These are phyloP conservation scores for Anastrepha ludens DNA, from an alignment of 1,140 invertebrate genomes.

Conservation along the genomic window DNA sequence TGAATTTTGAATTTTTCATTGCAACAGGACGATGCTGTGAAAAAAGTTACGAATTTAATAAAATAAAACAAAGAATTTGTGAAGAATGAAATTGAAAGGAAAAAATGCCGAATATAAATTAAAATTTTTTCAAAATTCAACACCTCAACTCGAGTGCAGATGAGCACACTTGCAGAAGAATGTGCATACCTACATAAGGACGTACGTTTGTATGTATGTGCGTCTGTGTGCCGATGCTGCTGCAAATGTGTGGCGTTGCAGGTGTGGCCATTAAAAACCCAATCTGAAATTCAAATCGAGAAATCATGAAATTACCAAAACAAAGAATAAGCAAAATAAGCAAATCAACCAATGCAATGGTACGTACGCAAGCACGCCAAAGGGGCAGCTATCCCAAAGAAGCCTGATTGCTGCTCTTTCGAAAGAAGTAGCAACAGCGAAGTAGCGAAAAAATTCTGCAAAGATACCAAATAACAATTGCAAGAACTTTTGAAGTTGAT, in stretches of 20 bases:
- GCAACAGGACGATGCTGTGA: not conserved
- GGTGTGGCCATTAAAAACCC: conserved; percentile 73
- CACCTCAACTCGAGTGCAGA: not conserved
- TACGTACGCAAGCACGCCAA: not conserved
- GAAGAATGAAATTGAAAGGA: conserved; percentile 41
- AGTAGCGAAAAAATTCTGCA: conserved; percentile 57
- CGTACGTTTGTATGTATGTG: not conserved
- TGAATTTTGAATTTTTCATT: conserved; percentile 42
- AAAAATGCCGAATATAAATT: conserved; percentile 25
- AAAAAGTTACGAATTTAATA: not conserved
- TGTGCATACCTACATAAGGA: not conserved
- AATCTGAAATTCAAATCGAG: conserved; percentile 73
- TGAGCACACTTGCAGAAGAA: not conserved
- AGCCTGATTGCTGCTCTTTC: not conserved
- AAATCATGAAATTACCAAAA: conserved; percentile 57
- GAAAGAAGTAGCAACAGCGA: not conserved
- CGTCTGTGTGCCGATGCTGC: not conserved
- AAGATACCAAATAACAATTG: conserved; percentile 59
- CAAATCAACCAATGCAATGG: not conserved
- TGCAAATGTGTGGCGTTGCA: conserved; percentile 59
- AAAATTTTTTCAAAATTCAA: conserved; percentile 32
- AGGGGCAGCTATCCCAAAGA: not conserved
- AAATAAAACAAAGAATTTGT: conserved; percentile 16
- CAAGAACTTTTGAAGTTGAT: not conserved
- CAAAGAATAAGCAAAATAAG: not conserved